Conservation (phyloP, 1,140 invertebrate species). For the Mya arenaria region DNA sequence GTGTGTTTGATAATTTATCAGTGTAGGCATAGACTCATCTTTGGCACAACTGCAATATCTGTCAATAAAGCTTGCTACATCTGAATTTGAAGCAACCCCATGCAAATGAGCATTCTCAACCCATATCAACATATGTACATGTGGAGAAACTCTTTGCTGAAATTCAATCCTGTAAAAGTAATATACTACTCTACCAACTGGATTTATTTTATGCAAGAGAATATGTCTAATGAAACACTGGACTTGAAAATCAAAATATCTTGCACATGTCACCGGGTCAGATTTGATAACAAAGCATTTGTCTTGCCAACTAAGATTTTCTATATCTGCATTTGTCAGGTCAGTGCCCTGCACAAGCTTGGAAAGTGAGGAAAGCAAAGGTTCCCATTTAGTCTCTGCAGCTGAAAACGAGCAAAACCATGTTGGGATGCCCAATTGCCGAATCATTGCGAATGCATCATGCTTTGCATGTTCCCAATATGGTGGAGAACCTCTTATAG, state of each 20-base stretch:
- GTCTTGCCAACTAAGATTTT: constrained; percentile 23
- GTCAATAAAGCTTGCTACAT: constrained; percentile 55
- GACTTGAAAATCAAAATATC: constrained; percentile 57
- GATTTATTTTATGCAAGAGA: constrained; percentile 1
- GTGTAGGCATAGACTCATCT: constrained; percentile 8
- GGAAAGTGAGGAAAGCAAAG: constrained; percentile 44
- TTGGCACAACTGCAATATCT: constrained; percentile 50
- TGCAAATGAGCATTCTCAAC: constrained; percentile 75
- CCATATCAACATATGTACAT: constrained; percentile 80
- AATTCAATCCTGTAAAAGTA: constrained; percentile 78
- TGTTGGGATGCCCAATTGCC: constrained; percentile 56
- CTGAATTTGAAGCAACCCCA: constrained; percentile 5
- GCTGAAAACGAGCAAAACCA: constrained; percentile 58
- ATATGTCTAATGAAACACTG: constrained; percentile 43
- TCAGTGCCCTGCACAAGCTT: constrained; percentile 24
- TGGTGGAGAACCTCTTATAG: constrained; percentile 57
- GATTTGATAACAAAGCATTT: constrained; percentile 51
- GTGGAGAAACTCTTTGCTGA: constrained; percentile 81
- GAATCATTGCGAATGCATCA: constrained; percentile 62
- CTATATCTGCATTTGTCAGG: constrained; percentile 26
- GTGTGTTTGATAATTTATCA: constrained; percentile 57
- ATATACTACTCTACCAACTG: constrained; percentile 61
- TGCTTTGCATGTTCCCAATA: constrained; percentile 56
- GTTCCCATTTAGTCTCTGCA: constrained; percentile 59
- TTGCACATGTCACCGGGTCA: constrained; percentile 59